phyloP scores from a whole-genome alignment of 53 echinoderm and acorn worm genomes.

The Holothuria scabra region DNA sequence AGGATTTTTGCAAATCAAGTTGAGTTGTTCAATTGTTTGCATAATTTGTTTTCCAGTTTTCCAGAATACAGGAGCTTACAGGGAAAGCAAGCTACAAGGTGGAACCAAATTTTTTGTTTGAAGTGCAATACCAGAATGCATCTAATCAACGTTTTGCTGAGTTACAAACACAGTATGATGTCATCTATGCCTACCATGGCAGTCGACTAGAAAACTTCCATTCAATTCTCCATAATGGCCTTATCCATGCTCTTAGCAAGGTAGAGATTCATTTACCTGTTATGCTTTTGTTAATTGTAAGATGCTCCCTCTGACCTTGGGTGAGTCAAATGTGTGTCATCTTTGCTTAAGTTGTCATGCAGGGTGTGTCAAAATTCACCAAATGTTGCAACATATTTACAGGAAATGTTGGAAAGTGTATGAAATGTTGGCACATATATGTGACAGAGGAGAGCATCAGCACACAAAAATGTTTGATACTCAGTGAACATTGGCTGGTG shows the following conservation, averaged over 20 bases:
- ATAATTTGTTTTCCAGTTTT: conserved; percentile 55
- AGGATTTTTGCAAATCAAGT: neutral
- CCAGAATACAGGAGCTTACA: conserved; percentile 79
- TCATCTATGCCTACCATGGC: conserved; percentile 95
- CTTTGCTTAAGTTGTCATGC: too few species aligned
- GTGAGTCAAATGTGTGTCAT: too few species aligned
- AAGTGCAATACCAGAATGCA: conserved; percentile 75
- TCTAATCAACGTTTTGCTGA: conserved; percentile 80
- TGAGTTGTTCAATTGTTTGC: neutral
- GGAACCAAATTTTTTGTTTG: conserved; percentile 86
- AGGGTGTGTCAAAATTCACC: too few species aligned
- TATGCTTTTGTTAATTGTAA: too few species aligned
- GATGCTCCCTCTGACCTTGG: too few species aligned
- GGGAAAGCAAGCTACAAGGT: conserved; percentile 88
- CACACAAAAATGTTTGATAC: too few species aligned
- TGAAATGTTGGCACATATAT: too few species aligned
- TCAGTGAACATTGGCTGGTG: too few species aligned
- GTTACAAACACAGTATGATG: conserved; percentile 68
- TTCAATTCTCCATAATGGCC: conserved; percentile 91
- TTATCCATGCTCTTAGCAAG: conserved; percentile 92
- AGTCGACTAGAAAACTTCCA: conserved; percentile 97
- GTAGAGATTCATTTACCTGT: conserved; percentile 13
- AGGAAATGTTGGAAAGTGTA: too few species aligned
- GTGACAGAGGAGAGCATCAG: too few species aligned
- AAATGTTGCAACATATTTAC: too few species aligned